phyloP scores from a whole-genome alignment of 1,140 invertebrate genomes.

The Dendroctonus ponderosae region DNA sequence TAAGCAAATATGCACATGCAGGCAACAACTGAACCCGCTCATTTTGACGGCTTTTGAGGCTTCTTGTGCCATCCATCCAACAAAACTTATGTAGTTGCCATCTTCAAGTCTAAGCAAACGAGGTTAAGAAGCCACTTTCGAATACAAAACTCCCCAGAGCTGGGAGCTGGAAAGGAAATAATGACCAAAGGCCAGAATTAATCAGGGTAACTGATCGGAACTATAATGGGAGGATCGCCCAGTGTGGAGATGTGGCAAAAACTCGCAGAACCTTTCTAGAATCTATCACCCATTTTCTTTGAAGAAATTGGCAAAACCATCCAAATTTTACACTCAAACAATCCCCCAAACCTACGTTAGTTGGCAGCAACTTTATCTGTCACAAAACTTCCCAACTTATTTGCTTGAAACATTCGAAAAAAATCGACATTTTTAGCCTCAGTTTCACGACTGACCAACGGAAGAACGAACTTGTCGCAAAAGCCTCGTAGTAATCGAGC shows the following conservation, averaged over 20 bases:
- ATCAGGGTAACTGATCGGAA: conserved; percentile 20
- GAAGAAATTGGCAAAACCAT: background rate
- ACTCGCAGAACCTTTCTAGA: background rate
- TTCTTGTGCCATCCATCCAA: too few relatives aligned
- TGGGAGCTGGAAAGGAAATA: conserved; percentile 23
- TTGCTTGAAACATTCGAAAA: too few relatives aligned
- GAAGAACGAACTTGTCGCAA: too few relatives aligned
- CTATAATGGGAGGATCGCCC: conserved; percentile 11
- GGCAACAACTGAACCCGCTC: too few relatives aligned
- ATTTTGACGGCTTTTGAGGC: too few relatives aligned
- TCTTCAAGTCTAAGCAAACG: too few relatives aligned
- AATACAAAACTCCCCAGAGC: too few relatives aligned
- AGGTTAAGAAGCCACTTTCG: too few relatives aligned
- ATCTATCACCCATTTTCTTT: background rate
- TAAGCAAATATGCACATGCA: too few relatives aligned
- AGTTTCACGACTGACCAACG: too few relatives aligned
- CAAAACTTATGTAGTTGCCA: too few relatives aligned
- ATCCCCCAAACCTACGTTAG: background rate
- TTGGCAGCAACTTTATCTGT: background rate
- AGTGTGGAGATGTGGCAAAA: conserved; percentile 13
- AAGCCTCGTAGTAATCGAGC: background rate
- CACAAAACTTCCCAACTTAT: background rate
- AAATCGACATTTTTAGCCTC: too few relatives aligned
- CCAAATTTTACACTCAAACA: background rate
- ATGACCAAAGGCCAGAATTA: conserved; percentile 17